These are phyloP conservation scores for Lasiurus cinereus DNA, from an alignment of 2,113 vertebrate species.

Conservation along the genomic window DNA sequence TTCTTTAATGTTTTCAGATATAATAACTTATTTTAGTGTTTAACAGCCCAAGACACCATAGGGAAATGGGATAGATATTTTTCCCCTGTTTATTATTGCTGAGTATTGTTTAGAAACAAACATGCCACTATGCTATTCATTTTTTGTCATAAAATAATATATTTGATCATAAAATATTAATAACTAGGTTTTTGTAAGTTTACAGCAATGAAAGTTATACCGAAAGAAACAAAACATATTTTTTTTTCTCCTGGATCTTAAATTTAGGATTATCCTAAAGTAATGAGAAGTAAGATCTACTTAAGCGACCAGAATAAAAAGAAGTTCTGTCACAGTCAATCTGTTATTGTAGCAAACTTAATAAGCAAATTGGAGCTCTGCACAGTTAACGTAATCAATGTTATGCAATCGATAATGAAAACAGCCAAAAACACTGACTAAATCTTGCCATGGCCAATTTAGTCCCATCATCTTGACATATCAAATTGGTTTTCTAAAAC, in stretches of 20 bases:
- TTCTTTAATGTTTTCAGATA: not conserved
- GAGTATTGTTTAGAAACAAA: not conserved
- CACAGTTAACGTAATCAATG: conserved; percentile 76
- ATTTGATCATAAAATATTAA: not conserved
- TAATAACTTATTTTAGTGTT: not conserved
- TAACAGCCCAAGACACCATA: not conserved
- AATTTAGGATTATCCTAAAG: not conserved
- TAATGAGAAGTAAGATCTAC: not conserved
- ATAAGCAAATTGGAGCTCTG: conserved; percentile 64
- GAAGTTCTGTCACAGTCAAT: conserved; percentile 61
- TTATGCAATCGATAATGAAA: conserved; percentile 77
- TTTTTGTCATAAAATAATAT: conserved; percentile 16
- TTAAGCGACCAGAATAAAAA: not conserved
- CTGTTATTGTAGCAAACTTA: conserved; percentile 71
- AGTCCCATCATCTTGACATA: conserved; percentile 67
- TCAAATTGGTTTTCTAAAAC: conserved; percentile 69
- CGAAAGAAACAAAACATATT: not conserved
- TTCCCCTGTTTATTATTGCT: not conserved
- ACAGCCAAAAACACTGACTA: conserved; percentile 71
- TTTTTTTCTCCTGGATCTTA: too few relatives aligned
- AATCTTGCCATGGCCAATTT: conserved; percentile 70
- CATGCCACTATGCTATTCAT: not conserved
- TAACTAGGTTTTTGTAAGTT: not conserved
- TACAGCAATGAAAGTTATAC: not conserved
- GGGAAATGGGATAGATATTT: not conserved